A percentile compares a stretch with the other conserved stretches of the same genome.
Evolutionary conservation across 2,113 vertebrate genomes (phyloP).

Genomic region (Electrona antarctica): DNA sequence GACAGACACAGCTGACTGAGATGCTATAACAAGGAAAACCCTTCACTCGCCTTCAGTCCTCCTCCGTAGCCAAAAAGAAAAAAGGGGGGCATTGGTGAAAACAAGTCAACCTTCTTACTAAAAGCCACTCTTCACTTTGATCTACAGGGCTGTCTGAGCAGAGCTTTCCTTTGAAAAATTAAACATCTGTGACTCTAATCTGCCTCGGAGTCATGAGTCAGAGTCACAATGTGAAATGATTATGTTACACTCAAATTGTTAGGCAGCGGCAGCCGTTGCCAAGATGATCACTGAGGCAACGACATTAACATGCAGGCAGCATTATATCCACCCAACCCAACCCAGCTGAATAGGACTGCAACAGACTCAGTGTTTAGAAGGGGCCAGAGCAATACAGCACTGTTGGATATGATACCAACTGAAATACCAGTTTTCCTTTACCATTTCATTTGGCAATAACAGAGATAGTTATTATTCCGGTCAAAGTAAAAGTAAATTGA

Average conservation of each 20-base stretch:
- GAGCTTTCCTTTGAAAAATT: conserved; percentile 28
- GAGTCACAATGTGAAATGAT: conserved; percentile 45
- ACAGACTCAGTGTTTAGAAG: too few species aligned
- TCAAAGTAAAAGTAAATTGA: too few species aligned
- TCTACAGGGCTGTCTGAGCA: conserved; percentile 17
- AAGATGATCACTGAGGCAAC: too few species aligned
- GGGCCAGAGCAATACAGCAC: too few species aligned
- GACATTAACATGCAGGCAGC: too few species aligned
- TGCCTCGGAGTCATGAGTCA: conserved; percentile 58
- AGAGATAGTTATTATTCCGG: too few species aligned
- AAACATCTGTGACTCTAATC: conserved; percentile 41
- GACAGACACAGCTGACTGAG: not conserved
- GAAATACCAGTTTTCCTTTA: too few species aligned
- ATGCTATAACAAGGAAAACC: not conserved
- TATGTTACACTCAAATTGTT: conserved; percentile 36
- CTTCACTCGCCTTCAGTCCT: not conserved
- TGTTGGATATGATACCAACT: too few species aligned
- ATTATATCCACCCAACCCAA: too few species aligned
- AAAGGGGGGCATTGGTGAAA: not conserved
- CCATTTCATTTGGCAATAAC: too few species aligned
- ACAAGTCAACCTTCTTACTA: conserved; percentile 13
- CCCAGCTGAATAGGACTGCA: too few species aligned
- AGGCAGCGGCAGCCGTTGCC: conserved; percentile 46
- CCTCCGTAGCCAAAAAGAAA: not conserved
- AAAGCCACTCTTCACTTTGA: conserved; percentile 32